phyloP scores from a whole-genome alignment of 2,113 vertebrate genomes.

The Chloroceryle aenea region DNA sequence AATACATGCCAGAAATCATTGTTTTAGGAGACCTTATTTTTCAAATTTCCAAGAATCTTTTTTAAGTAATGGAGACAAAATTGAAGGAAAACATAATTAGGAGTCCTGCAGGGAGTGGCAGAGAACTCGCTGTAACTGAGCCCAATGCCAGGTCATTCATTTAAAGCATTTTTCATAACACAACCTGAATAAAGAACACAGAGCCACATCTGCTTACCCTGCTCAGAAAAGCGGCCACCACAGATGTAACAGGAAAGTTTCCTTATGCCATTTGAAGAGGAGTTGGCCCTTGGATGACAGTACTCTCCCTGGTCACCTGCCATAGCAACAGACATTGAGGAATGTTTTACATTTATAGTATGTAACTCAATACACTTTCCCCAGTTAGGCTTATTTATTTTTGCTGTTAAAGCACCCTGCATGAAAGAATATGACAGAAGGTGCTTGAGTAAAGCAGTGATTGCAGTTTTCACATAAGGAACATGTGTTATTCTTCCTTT shows the following conservation, averaged over 20 bases:
- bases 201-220: neutral
- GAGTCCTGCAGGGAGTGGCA: neutral
- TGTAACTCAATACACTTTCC: neutral
- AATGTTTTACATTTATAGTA: neutral
- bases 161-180: neutral
- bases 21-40: neutral
- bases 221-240: neutral
- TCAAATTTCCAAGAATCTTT: neutral
- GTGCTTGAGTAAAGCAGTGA: neutral
- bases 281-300: neutral
- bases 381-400: neutral
- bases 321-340: neutral
- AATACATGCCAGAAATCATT: neutral
- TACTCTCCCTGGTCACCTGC: neutral
- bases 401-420: neutral
- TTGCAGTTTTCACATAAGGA: neutral
- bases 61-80: neutral
- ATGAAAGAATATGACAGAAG: neutral
- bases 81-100: neutral
- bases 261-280: rapidly evolving
- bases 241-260: neutral
- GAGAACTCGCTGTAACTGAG: neutral
- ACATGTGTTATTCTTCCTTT: neutral
- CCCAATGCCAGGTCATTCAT: neutral
- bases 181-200: neutral